phyloP scores from a whole-genome alignment of 2,888 invertebrate genomes.

The Caenorhabditis sp. region DNA sequence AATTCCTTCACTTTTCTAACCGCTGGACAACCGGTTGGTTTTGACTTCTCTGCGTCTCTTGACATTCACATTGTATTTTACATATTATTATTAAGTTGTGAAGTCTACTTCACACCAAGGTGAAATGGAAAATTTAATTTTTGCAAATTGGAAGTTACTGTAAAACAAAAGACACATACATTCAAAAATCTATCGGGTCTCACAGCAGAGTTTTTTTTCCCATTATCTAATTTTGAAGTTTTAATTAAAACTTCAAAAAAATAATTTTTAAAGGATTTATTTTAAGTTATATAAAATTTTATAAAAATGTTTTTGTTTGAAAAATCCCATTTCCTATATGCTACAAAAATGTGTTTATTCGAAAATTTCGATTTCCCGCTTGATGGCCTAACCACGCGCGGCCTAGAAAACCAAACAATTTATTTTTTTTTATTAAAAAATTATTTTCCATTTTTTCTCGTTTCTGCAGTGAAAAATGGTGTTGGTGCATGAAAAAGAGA shows the following conservation, averaged over 20 bases:
- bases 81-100: neutral
- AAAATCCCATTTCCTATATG: neutral
- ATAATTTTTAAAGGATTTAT: no score
- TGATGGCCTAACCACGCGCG: neutral
- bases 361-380: neutral
- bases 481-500: neutral
- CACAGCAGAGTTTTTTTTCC: no score
- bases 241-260: no score
- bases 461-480: neutral
- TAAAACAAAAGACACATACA: no score
- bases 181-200: no score
- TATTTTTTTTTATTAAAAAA: neutral
- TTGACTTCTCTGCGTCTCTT: neutral
- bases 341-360: no score
- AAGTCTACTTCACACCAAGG: neutral
- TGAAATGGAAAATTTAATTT: neutral
- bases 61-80: neutral
- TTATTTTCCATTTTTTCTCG: no score
- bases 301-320: neutral
- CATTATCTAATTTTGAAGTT: no score
- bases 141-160: no score
- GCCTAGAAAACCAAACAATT: neutral
- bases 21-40: neutral
- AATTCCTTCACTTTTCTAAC: neutral
- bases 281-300: no score